These are phyloP conservation scores for Magallana nippona DNA, from an alignment of 2,888 invertebrate species.

Conservation along the genomic window DNA sequence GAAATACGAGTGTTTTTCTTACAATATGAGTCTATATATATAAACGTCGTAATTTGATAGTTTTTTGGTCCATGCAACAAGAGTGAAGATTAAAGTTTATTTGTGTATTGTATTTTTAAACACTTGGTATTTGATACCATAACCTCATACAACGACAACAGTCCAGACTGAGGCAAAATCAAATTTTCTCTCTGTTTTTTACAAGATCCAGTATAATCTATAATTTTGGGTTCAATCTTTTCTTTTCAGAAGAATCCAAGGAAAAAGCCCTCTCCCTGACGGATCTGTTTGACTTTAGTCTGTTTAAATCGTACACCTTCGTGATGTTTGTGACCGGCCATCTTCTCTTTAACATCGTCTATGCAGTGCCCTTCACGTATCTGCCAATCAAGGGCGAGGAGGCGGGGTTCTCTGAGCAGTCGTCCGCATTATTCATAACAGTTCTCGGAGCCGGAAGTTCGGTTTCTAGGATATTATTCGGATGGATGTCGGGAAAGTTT, in stretches of 20 bases:
- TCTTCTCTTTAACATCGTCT: neutral
- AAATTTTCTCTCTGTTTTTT: no score
- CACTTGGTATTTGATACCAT: no score
- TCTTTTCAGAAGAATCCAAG: neutral
- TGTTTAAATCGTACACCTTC: slow-evolving; percentile 4
- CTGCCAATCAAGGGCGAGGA: slow-evolving; percentile 13
- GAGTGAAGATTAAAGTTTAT: no score
- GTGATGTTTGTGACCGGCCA: neutral
- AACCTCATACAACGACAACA: no score
- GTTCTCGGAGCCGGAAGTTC: slow-evolving; percentile 8
- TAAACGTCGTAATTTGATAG: no score
- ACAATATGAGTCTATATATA: no score
- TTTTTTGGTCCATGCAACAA: no score
- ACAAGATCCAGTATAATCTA: no score
- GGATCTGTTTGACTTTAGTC: neutral
- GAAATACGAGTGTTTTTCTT: no score
- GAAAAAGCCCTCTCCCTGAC: neutral
- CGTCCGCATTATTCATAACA: slow-evolving; percentile 18
- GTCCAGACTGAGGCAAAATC: no score
- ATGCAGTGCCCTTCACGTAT: slow-evolving; percentile 13
- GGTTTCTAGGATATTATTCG: neutral
- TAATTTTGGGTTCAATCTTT: no score
- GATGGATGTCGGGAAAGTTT: neutral
- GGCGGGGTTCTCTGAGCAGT: neutral
- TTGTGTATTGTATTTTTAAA: no score